Evolutionary conservation across 2,888 invertebrate genomes (phyloP).

Genomic region (Baccha elongata): DNA sequence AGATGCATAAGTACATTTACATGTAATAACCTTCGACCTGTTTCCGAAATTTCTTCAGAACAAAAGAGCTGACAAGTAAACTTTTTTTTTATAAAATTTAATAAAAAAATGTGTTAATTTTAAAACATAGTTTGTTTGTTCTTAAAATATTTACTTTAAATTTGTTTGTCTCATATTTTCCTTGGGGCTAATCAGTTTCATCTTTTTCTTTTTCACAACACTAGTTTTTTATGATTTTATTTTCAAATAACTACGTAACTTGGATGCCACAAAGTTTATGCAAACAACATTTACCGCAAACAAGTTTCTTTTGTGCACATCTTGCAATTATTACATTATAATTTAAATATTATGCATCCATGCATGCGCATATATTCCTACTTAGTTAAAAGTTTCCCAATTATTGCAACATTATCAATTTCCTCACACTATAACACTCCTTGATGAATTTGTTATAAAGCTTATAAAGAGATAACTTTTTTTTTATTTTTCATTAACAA

Average conservation of each 20-base stretch:
- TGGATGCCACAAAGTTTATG: not conserved
- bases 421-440: conserved; percentile 8
- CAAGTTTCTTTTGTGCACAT: conserved; percentile 18
- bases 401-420: conserved; percentile 16
- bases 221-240: not conserved
- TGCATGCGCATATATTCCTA: not conserved
- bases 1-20: no score
- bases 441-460: conserved; percentile 12
- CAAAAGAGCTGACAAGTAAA: no score
- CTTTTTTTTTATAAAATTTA: no score
- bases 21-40: no score
- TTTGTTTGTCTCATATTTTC: no score
- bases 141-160: no score
- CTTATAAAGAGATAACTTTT: conserved; percentile 21
- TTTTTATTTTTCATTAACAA: conserved; percentile 29
- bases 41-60: no score
- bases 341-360: not conserved
- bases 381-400: not conserved
- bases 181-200: no score
- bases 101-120: no score
- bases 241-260: not conserved
- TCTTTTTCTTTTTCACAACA: not conserved
- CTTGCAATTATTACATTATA: conserved; percentile 4
- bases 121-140: no score
- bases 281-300: not conserved